Base-by-base conservation (phyloP, 2,113 vertebrate genomes). In the Platysternon megacephalum region DNA sequence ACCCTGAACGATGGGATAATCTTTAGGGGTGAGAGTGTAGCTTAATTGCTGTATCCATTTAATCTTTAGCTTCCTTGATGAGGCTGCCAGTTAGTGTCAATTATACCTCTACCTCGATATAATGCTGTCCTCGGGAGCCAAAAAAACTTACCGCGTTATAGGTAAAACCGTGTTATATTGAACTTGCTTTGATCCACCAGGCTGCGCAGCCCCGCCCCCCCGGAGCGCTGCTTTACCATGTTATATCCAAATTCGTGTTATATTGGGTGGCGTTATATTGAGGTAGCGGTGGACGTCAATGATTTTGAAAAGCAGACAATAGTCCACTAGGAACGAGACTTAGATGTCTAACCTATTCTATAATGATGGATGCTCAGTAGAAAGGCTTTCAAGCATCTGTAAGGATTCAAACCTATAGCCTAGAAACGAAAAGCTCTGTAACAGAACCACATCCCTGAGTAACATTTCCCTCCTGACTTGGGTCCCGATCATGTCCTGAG, bases 371-470 rank as follows among this genome's bases (percentile, higher is more conserved):
- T 48, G 5, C 16, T 51, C 3, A 0, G 35, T 9, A 52, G 12
- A 76, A 65, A 0, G 19, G 4, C 55, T 55, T 42, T 52, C 56
- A 49, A 35, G 14, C 8, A 52, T n/a, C 24, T 0, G 74, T 1
- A 42, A 46, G 42, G 5, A 48, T 78, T 51, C 61, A 76, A 72
- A 76, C 35, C 10, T 3, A 19, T 3, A 0, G 0, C 2, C 13
- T 68, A 39, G 32, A n/a, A 53, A 35, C 35, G 35, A 53, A 26
- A 22, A 19, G 48, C 49, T 52, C 48, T 78, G 53, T 24, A 39
- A 53, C 14, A 35, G 0, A 3, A 39, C 14, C 35, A 2, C 1
- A 44, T 19, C 13, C n/a, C 0, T 0, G 9, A 29, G 4, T 6
- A n/a, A 32, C 3, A 4, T 51, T 49, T 6, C 61, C 6, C 76